phyloP scores from a whole-genome alignment of 1,140 invertebrate genomes.

The Dinoponera quadriceps region DNA sequence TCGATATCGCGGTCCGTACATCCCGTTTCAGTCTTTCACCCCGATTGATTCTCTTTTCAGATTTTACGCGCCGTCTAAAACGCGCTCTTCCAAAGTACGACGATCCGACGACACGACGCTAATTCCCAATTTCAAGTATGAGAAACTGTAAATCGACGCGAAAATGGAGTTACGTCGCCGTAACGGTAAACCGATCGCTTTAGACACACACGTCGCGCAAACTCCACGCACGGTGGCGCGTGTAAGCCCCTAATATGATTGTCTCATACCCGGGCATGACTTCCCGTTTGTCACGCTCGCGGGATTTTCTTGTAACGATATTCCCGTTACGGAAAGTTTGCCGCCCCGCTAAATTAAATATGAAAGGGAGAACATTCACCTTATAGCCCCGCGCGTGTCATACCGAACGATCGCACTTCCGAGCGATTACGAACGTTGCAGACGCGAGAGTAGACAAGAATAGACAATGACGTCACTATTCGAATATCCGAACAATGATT shows the following conservation, averaged over 20 bases:
- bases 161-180: conserved; percentile 55
- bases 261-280: conserved; percentile 51
- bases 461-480: not conserved
- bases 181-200: conserved; percentile 64
- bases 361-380: conserved; percentile 11
- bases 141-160: conserved; percentile 68
- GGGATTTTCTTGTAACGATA: conserved; percentile 42
- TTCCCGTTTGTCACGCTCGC: conserved; percentile 38
- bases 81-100: conserved; percentile 25
- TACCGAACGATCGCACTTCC: no score
- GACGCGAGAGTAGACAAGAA: not conserved
- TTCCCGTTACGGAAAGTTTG: conserved; percentile 43
- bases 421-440: not conserved
- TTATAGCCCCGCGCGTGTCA: not conserved
- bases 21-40: no score
- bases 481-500: not conserved
- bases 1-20: no score
- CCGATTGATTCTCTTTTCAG: no score
- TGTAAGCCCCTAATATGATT: conserved; percentile 53
- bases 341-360: conserved; percentile 43
- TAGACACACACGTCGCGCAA: conserved; percentile 61
- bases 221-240: conserved; percentile 54
- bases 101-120: conserved; percentile 33
- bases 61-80: not conserved
- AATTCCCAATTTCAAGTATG: conserved; percentile 71